phyloP scores from a whole-genome alignment of 2,888 invertebrate genomes.

The Leptura quadrifasciata region DNA sequence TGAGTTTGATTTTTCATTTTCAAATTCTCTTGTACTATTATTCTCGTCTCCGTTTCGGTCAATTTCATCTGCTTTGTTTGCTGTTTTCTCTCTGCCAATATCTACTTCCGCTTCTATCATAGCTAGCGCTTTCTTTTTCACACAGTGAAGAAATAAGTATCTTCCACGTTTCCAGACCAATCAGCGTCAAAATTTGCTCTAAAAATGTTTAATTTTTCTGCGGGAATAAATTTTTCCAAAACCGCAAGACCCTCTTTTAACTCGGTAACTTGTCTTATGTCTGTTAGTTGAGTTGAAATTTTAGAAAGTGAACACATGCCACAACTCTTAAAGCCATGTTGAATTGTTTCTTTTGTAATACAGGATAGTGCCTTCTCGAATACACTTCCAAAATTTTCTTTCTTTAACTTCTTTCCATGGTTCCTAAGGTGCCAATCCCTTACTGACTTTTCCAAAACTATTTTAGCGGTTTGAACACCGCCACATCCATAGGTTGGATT shows the following conservation, averaged over 20 bases:
- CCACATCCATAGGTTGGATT: slow-evolving; percentile 50
- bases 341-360: slow-evolving; percentile 31
- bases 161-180: slow-evolving; percentile 14
- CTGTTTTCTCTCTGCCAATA: no score
- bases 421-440: slow-evolving; percentile 36
- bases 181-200: slow-evolving; percentile 14
- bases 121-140: slow-evolving; percentile 16
- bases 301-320: slow-evolving; percentile 39
- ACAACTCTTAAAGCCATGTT: slow-evolving; percentile 42
- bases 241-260: neutral
- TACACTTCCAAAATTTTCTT: slow-evolving; percentile 36
- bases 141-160: slow-evolving; percentile 17
- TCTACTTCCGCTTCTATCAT: neutral
- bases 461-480: slow-evolving; percentile 47
- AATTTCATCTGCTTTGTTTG: no score
- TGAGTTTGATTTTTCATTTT: no score
- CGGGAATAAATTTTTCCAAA: slow-evolving; percentile 31
- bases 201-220: slow-evolving; percentile 26
- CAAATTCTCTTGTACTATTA: no score
- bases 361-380: slow-evolving; percentile 25
- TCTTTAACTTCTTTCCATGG: slow-evolving; percentile 35
- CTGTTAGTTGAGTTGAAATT: slow-evolving; percentile 11
- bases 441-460: slow-evolving; percentile 53
- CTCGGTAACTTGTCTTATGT: neutral
- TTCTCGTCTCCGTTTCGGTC: no score